Evolutionary conservation across 2,797 vertebrate species (phyloP).

Genomic region (Tokudaia muenninki): DNA sequence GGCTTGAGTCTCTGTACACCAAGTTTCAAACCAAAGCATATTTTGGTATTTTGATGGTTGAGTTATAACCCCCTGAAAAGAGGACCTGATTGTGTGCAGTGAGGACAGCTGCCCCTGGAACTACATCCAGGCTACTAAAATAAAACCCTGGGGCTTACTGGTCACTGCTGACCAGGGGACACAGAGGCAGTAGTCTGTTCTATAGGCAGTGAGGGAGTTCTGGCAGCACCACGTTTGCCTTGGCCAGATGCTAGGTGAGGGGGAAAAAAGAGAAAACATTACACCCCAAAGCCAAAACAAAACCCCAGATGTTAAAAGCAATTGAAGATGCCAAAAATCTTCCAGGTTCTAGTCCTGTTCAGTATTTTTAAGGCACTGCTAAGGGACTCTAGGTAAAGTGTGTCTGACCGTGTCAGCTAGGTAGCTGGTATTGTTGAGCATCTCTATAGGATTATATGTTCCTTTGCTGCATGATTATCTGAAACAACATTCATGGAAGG

Average conservation of each 20-base stretch:
- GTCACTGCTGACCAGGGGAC: constrained; percentile 75
- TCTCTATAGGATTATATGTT: background rate
- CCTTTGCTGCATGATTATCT: background rate
- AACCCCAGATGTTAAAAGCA: constrained; percentile 68
- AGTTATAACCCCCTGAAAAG: constrained; percentile 79
- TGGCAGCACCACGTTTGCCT: constrained; percentile 63
- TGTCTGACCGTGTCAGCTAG: constrained; percentile 18
- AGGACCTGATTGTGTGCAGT: constrained; percentile 82
- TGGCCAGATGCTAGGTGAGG: constrained; percentile 9
- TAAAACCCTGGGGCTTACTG: constrained; percentile 84
- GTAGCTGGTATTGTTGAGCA: background rate
- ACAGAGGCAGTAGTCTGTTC: constrained; percentile 64
- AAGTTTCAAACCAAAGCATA: constrained; percentile 80
- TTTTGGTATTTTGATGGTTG: constrained; percentile 83
- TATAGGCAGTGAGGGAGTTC: constrained; percentile 5
- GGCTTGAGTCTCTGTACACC: constrained; percentile 71
- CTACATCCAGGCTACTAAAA: constrained; percentile 83
- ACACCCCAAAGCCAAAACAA: constrained; percentile 57
- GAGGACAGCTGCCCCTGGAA: constrained; percentile 80
- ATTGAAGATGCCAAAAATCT: background rate
- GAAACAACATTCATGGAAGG: constrained; percentile 6
- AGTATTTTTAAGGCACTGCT: constrained; percentile 63
- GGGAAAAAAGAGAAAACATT: background rate
- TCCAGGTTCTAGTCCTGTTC: constrained; percentile 47
- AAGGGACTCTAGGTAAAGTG: constrained; percentile 57